These are phyloP conservation scores for Theristicus caerulescens DNA, from an alignment of 2,113 vertebrate genomes.

Conservation along the genomic window DNA sequence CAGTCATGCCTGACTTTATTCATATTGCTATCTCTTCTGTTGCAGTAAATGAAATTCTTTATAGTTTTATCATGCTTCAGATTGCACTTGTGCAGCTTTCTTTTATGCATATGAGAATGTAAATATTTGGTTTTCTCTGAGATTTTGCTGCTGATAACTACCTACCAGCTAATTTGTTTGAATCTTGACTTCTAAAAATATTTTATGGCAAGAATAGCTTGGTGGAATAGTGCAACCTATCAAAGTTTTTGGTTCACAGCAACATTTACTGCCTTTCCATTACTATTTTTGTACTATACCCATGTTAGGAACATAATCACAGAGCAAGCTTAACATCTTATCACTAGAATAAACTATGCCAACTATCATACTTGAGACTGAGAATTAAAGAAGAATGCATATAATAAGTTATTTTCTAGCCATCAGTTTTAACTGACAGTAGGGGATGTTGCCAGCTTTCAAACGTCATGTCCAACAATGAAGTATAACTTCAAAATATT, in stretches of 20 bases:
- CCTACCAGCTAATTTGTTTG: constrained; percentile 60
- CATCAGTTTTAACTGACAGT: background rate
- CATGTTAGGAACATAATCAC: background rate
- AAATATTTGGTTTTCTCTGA: constrained; percentile 64
- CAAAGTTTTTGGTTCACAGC: constrained; percentile 9
- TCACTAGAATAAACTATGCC: background rate
- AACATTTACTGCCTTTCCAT: background rate
- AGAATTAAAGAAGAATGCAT: background rate
- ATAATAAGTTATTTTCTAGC: background rate
- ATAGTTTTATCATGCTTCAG: constrained; percentile 52
- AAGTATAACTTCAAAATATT: background rate
- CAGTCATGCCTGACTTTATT: constrained; percentile 10
- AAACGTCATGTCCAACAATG: background rate
- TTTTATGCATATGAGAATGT: constrained; percentile 7
- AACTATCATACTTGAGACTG: background rate
- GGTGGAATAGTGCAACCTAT: background rate
- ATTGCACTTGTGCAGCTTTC: constrained; percentile 42
- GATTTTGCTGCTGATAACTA: constrained; percentile 54
- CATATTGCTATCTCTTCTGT: constrained; percentile 17
- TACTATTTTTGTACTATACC: background rate
- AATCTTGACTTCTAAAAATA: constrained; percentile 48
- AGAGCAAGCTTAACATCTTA: background rate
- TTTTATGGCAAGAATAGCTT: constrained; percentile 26
- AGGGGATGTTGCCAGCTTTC: background rate
- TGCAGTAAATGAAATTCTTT: constrained; percentile 54